A percentile compares a stretch with the other conserved stretches of the same genome.
These are phyloP conservation scores for Ennomos erosarius DNA, from an alignment of 2,888 invertebrate genomes.

Conservation along the genomic window DNA sequence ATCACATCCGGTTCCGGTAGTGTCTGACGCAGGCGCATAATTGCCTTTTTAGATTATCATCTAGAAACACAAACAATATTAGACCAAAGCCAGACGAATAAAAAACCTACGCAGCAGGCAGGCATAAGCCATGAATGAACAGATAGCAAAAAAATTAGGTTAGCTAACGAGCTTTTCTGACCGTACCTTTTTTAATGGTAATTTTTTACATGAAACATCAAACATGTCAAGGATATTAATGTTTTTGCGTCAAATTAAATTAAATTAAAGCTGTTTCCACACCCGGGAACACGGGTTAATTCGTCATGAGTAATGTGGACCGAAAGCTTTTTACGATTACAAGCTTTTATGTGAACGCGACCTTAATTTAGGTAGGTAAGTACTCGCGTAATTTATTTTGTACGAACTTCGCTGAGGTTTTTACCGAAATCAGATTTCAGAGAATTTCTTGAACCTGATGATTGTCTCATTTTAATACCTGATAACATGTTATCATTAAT, in stretches of 20 bases:
- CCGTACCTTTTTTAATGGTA: conserved; percentile 19
- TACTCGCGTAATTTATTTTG: conserved; percentile 2
- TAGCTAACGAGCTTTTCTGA: conserved; percentile 9
- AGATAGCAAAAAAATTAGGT: conserved; percentile 3
- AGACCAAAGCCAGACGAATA: conserved; percentile 1
- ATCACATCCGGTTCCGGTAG: conserved; percentile 9
- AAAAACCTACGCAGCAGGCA: not conserved
- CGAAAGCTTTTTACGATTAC: conserved; percentile 19
- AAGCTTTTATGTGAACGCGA: conserved; percentile 15
- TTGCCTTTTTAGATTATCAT: conserved; percentile 2
- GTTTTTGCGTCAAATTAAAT: conserved; percentile 34
- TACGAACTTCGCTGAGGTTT: too few relatives aligned
- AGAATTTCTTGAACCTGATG: too few relatives aligned
- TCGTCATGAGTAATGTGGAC: conserved; percentile 9
- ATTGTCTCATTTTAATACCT: too few relatives aligned
- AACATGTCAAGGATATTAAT: conserved; percentile 38
- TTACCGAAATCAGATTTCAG: too few relatives aligned
- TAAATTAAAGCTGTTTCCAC: conserved; percentile 38
- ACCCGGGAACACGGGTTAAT: conserved; percentile 2
- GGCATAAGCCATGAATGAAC: not conserved
- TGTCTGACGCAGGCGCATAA: not conserved
- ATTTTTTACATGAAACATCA: conserved; percentile 10
- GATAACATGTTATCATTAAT: too few relatives aligned
- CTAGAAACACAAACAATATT: not conserved
- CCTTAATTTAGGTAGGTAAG: conserved; percentile 7